These are phyloP conservation scores for Aporophyla nigra DNA, from an alignment of 2,888 invertebrate genomes.

Conservation along the genomic window DNA sequence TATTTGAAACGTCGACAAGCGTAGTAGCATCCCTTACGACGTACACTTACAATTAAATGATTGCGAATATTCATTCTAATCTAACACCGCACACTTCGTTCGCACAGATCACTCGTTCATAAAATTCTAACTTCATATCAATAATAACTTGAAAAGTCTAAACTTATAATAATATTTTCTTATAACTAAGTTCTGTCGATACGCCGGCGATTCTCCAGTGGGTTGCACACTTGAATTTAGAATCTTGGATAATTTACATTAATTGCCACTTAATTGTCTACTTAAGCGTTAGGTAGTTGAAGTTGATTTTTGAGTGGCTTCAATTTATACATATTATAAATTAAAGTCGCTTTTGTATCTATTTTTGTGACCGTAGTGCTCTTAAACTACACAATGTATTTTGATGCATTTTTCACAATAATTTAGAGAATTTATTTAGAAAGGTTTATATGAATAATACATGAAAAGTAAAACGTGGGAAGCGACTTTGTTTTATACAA, in stretches of 20 bases:
- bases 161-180: constrained; percentile 51
- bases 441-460: neutral
- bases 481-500: too few species aligned
- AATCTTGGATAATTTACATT: constrained; percentile 7
- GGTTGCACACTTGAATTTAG: constrained; percentile 5
- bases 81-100: constrained; percentile 46
- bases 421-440: neutral
- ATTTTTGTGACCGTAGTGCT: too few species aligned
- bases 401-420: too few species aligned
- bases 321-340: too few species aligned
- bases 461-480: neutral
- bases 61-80: constrained; percentile 61
- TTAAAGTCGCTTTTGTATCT: too few species aligned
- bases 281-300: too few species aligned
- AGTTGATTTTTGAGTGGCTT: neutral
- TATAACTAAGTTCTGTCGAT: constrained; percentile 26
- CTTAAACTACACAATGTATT: too few species aligned
- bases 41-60: constrained; percentile 49
- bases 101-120: constrained; percentile 45
- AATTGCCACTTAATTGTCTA: neutral
- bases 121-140: constrained; percentile 37
- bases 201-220: neutral
- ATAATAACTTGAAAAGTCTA: constrained; percentile 46
- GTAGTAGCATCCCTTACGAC: constrained; percentile 55
- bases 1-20: constrained; percentile 71